Base-by-base conservation (phyloP, 2,797 vertebrate genomes). In the Acanthurus leucopareius region DNA sequence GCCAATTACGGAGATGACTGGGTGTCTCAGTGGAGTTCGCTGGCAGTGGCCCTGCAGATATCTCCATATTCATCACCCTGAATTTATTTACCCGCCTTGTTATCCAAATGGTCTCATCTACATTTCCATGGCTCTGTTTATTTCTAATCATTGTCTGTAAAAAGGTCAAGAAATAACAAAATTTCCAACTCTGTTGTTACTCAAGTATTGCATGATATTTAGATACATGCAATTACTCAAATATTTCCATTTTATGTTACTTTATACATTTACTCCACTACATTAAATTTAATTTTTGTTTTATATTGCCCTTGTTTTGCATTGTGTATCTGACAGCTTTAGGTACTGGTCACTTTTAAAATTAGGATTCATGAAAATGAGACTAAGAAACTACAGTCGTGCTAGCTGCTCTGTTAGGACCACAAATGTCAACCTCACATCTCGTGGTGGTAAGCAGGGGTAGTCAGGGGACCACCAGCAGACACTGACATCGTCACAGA, bases 51-150 rank as follows among this genome's bases (percentile, higher is more conserved):
- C 45, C 48, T 58, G 75, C 53, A 62, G 28, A 75, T 32, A 66
- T 83, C 68, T 89, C 67, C 83, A 88, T 90, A 86, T 89, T 90
- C 77, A 89, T 84, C 75, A 62, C 49, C 14, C 54, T 77, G 58
- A 73, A 82, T 84, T 10, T 71, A 86, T 85, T 82, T 65, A 77
- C 11, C 80, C 51, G 68, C 52, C 66, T 16, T 16, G 52, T 80
- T 48, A 8, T 76, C 44, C 79, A 83, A 75, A 84, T 3, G 19
- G 42, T 32, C 75, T 80, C 75, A 60, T 77, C 58, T 80, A 32
- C 74, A 82, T 85, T 59, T 71, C 38, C 28, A 59, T 51, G 0
- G 42, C 74, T 77, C 64, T 1, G 48, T 49, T 76, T 71, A 35
- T 75, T 42, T 75, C 51, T 65, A 22, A 66, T 74, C 58, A 44